phyloP scores from a whole-genome alignment of 2,113 vertebrate genomes.

The Trichechus manatus region DNA sequence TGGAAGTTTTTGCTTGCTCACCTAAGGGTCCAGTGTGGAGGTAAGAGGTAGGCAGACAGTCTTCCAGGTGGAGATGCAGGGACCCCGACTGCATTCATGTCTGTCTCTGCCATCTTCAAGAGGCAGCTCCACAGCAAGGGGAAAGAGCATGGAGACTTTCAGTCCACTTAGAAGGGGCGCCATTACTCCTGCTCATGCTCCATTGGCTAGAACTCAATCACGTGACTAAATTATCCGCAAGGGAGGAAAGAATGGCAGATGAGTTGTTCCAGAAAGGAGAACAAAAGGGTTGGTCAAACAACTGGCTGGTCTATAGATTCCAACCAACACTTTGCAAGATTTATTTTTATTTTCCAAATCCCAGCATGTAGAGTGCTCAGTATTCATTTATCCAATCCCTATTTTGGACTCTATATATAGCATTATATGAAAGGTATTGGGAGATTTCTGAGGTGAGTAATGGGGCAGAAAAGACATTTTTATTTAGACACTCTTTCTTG shows the following conservation, averaged over 20 bases:
- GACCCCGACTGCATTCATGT: neutral
- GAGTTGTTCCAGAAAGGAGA: neutral
- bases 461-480: neutral
- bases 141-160: neutral
- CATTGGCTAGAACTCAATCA: neutral
- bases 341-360: neutral
- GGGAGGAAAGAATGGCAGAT: neutral
- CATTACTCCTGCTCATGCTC: neutral
- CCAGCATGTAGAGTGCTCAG: neutral
- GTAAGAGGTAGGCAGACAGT: neutral
- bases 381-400: neutral
- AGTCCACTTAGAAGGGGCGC: neutral
- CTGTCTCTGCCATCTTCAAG: neutral
- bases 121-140: neutral
- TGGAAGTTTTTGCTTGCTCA: slow-evolving; percentile 6
- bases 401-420: neutral
- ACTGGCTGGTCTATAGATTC: neutral
- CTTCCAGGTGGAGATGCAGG: neutral
- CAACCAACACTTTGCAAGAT: neutral
- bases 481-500: neutral
- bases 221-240: neutral
- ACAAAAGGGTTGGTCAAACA: neutral
- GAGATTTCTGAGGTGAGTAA: neutral
- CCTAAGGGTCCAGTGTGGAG: neutral
- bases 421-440: neutral